Base-by-base conservation (phyloP, 2,888 invertebrate genomes). In the Xylophagus ater region DNA sequence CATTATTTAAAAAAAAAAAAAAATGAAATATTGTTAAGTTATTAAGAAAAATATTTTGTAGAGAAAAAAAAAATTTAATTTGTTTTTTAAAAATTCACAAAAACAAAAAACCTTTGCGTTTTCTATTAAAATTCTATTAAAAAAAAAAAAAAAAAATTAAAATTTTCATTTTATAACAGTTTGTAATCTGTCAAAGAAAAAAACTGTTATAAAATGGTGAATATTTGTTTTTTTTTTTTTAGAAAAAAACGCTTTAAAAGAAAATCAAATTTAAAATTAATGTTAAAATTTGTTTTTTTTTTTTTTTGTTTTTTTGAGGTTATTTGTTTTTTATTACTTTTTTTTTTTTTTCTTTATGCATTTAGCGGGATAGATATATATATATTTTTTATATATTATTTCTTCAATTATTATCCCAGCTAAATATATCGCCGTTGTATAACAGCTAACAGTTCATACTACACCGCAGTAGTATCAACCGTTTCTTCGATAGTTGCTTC, bases 401-500 rank as follows among this genome's bases (percentile, higher is more conserved):
- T 26, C n/a, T 26, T 26, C 7, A 5, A 8, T 26, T 26, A n/a
- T n/a, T 55, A 52, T 53, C 55, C 56, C 51, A 55, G 52, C 62
- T 62, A 57, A 56, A 59, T 55, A 50, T 57, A 53, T 38, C 59
- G 59, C 57, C 59, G 52, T 59, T 59, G 53, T 42, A 56, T 51
- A 58, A 60, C 60, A 56, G 56, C 55, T 43, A 54, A 52, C 44
- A 52, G 46, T 48, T 60, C 59, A 59, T 62, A 62, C 61, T 64
- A 63, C 57, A 62, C 64, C 49, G 62, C 57, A 49, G 62, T 62
- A 41, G 64, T 61, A 50, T 62, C 58, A 43, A 63, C 62, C 37
- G 60, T 55, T 50, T 62, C 62, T 46, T 62, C 57, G 10, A 28
- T 33, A 28, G 25, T 39, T 25, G 31, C 32, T 20, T 39, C 38